A percentile compares a stretch with the other conserved stretches of the same genome.
Evolutionary conservation across 2,888 invertebrate genomes (phyloP).

Genomic region (Idaea straminata): DNA sequence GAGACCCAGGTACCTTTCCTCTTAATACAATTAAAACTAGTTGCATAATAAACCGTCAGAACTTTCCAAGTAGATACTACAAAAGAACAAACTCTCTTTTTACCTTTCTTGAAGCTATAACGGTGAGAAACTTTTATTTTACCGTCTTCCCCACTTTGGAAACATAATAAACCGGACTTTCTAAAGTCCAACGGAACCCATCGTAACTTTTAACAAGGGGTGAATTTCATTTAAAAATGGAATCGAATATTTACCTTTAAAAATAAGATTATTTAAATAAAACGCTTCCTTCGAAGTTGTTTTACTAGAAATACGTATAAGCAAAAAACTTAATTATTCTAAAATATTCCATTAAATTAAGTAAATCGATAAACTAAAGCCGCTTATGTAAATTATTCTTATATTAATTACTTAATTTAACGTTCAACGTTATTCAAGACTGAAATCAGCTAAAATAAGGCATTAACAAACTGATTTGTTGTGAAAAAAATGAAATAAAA

Average conservation of each 20-base stretch:
- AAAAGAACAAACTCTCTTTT: neutral
- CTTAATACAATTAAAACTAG: neutral
- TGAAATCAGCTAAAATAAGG: neutral
- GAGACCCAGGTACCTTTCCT: too few relatives aligned
- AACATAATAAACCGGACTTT: neutral
- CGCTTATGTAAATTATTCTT: neutral
- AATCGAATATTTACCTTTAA: neutral
- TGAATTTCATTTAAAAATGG: neutral
- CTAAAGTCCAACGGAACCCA: neutral
- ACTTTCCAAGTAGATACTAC: neutral
- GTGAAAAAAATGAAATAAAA: neutral
- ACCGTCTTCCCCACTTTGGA: neutral
- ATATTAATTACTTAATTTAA: neutral
- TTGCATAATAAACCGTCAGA: neutral
- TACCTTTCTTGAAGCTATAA: neutral
- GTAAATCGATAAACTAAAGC: neutral
- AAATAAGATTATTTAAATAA: neutral
- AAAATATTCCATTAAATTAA: neutral
- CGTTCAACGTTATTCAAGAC: neutral
- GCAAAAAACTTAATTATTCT: neutral
- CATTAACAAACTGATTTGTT: neutral
- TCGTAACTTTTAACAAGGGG: neutral
- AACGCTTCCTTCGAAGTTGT: neutral
- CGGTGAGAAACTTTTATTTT: neutral
- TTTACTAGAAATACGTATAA: neutral